Conservation (phyloP, 2,797 vertebrate genomes). For the Tragelaphus eurycerus region DNA sequence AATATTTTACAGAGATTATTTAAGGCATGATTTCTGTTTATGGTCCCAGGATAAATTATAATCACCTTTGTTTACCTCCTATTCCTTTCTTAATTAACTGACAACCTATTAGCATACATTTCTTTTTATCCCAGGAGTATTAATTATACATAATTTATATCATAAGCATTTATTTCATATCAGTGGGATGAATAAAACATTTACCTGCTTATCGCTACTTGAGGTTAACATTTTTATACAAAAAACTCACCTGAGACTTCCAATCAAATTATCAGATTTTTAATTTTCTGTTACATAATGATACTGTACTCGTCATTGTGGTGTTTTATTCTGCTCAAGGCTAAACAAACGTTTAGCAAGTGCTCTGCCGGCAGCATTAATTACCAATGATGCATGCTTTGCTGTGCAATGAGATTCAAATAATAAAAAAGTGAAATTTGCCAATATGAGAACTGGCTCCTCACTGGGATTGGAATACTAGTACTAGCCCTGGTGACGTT, state of each 20-base stretch:
- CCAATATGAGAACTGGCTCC: neutral
- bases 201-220: slow-evolving; percentile 87
- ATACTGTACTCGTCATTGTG: slow-evolving; percentile 77
- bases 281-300: slow-evolving; percentile 86
- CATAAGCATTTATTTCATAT: slow-evolving; percentile 87
- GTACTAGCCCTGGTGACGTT: accelerated
- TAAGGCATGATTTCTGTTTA: slow-evolving; percentile 86
- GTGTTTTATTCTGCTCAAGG: slow-evolving; percentile 80
- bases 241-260: slow-evolving; percentile 87
- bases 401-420: slow-evolving; percentile 77
- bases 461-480: accelerated
- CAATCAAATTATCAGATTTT: slow-evolving; percentile 87
- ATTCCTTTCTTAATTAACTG: slow-evolving; percentile 89
- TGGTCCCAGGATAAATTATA: slow-evolving; percentile 86
- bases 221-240: slow-evolving; percentile 86
- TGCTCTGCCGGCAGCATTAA: slow-evolving; percentile 77
- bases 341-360: slow-evolving; percentile 82
- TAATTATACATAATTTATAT: slow-evolving; percentile 90
- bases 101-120: slow-evolving; percentile 87
- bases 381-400: slow-evolving; percentile 82
- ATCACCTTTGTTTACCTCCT: slow-evolving; percentile 89
- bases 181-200: slow-evolving; percentile 88
- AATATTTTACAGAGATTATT: slow-evolving; percentile 82
- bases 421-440: slow-evolving; percentile 67
- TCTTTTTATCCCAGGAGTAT: slow-evolving; percentile 86